These are phyloP conservation scores for Cranoglanis bouderius DNA, from an alignment of 2,113 vertebrate genomes.

Conservation along the genomic window DNA sequence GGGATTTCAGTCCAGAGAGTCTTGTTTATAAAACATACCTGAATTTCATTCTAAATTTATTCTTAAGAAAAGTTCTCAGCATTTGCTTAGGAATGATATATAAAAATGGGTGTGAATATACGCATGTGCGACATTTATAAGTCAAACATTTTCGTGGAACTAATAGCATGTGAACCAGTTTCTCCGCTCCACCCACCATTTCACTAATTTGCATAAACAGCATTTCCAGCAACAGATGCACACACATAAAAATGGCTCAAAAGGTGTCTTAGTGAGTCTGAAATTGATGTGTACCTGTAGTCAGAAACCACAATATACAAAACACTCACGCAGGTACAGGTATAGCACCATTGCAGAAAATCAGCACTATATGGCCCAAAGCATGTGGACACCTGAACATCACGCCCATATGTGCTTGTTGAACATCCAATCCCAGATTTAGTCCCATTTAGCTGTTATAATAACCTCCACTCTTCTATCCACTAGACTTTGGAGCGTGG, in stretches of 20 bases:
- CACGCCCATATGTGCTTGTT: neutral
- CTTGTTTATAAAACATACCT: neutral
- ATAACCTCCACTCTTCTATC: neutral
- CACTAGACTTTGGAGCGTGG: neutral
- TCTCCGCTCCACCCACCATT: neutral
- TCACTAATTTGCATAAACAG: neutral
- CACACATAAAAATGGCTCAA: neutral
- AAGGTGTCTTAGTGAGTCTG: neutral
- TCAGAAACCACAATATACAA: neutral
- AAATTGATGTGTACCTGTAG: neutral
- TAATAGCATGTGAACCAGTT: neutral
- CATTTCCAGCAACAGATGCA: neutral
- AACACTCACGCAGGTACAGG: neutral
- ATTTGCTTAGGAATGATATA: neutral
- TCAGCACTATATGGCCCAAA: neutral
- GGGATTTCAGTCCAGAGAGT: neutral
- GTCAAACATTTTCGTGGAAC: neutral
- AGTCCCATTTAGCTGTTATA: neutral
- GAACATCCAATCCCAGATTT: neutral
- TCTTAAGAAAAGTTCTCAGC: neutral
- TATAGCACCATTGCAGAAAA: neutral
- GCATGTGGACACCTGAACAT: neutral
- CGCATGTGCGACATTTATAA: neutral
- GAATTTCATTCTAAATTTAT: neutral
- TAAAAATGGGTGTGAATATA: neutral